Evolutionary conservation across 2,888 invertebrate species (phyloP).

Genomic region (Agonopterix heracliana): DNA sequence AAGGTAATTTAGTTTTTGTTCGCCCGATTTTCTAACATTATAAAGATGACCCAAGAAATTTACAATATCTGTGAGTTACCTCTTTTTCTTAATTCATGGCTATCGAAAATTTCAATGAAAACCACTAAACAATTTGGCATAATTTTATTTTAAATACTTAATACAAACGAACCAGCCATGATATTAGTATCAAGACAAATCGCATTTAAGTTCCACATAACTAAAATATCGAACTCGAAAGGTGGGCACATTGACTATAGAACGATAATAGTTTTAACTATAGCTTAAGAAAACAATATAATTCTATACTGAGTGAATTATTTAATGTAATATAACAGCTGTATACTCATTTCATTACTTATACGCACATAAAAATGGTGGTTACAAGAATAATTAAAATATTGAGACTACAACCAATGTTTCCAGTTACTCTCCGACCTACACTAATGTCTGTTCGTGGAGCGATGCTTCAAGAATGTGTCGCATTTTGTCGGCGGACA

Average conservation of each 20-base stretch:
- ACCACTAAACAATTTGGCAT: slow-evolving; percentile 11
- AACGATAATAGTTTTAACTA: slow-evolving; percentile 20
- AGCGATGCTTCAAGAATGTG: too few species aligned
- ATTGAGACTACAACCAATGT: too few species aligned
- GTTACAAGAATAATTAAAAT: too few species aligned
- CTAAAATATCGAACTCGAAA: slow-evolving; percentile 48
- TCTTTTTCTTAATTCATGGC: too few species aligned
- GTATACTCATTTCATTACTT: neutral
- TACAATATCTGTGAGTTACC: too few species aligned
- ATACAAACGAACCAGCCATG: too few species aligned
- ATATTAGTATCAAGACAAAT: neutral
- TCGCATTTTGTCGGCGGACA: too few species aligned
- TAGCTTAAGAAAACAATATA: slow-evolving; percentile 28
- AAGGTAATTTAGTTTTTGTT: neutral
- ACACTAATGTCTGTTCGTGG: too few species aligned
- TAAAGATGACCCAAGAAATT: neutral
- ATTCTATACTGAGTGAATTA: slow-evolving; percentile 17
- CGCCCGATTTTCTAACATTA: neutral
- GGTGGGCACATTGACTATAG: slow-evolving; percentile 68
- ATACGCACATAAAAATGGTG: too few species aligned
- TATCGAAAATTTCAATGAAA: too few species aligned
- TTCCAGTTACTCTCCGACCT: too few species aligned
- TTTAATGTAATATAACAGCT: neutral
- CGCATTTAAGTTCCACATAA: slow-evolving; percentile 27
- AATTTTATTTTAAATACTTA: neutral